These are phyloP conservation scores for Pharmacophagus antenor DNA, from an alignment of 2,888 invertebrate genomes.

Conservation along the genomic window DNA sequence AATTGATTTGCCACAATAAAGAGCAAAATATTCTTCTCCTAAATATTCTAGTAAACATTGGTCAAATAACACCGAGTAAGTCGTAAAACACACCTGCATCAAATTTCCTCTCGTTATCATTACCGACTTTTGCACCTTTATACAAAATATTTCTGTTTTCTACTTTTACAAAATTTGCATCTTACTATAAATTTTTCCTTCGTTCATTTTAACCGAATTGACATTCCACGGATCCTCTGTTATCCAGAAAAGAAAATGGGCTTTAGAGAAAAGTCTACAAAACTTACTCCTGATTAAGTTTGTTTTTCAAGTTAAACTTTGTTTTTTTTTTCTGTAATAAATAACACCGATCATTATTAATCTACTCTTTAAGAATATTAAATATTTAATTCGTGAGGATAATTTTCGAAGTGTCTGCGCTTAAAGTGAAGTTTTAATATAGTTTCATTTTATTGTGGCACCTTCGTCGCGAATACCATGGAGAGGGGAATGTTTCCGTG, in stretches of 20 bases:
- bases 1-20: no score
- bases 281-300: slow-evolving; percentile 38
- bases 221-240: slow-evolving; percentile 32
- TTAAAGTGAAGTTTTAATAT: slow-evolving; percentile 23
- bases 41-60: no score
- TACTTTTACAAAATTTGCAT: neutral
- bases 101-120: no score
- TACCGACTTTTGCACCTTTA: no score
- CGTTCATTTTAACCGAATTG: slow-evolving; percentile 6
- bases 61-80: no score
- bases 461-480: slow-evolving; percentile 16
- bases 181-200: neutral
- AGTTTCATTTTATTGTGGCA: slow-evolving; percentile 19
- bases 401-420: neutral
- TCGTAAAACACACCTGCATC: no score
- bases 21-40: no score
- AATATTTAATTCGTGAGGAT: slow-evolving; percentile 14
- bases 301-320: slow-evolving; percentile 34
- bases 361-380: slow-evolving; percentile 27
- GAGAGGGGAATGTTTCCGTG: slow-evolving; percentile 24
- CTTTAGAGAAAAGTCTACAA: slow-evolving; percentile 28
- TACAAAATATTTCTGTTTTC: no score
- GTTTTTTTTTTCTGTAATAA: slow-evolving; percentile 34
- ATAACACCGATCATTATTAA: slow-evolving; percentile 30
- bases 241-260: slow-evolving; percentile 32